phyloP scores from a whole-genome alignment of 2,113 vertebrate species.

The Eonycteris spelaea region DNA sequence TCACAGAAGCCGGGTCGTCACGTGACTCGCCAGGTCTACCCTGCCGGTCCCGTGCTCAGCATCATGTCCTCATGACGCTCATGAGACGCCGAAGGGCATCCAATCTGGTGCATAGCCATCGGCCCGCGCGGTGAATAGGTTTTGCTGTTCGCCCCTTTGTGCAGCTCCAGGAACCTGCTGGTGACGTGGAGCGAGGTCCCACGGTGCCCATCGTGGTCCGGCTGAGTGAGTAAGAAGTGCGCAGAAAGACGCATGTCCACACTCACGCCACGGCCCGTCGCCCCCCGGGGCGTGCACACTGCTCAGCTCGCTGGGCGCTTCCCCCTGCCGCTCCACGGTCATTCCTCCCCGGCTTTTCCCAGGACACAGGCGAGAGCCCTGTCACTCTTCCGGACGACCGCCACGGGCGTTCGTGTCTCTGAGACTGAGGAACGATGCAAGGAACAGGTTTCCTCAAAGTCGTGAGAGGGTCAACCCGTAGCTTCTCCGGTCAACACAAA shows the following conservation, averaged over 20 bases:
- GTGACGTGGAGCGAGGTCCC: too few species aligned
- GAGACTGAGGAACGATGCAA: neutral
- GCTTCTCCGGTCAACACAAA: neutral
- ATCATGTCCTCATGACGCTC: fast-evolving
- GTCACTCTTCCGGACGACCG: fast-evolving
- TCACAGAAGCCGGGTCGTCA: fast-evolving
- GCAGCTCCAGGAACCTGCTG: neutral
- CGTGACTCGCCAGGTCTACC: fast-evolving
- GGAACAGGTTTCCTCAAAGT: neutral
- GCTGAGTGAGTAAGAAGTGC: fast-evolving
- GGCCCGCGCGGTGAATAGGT: neutral
- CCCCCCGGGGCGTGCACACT: fast-evolving
- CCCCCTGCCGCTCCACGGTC: fast-evolving
- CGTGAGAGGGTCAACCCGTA: fast-evolving
- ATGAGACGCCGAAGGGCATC: neutral
- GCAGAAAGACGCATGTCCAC: fast-evolving
- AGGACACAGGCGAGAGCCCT: too few species aligned
- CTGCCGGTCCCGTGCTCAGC: neutral
- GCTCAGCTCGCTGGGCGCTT: fast-evolving
- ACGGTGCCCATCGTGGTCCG: too few species aligned
- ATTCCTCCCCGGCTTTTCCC: fast-evolving
- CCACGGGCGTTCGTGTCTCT: neutral
- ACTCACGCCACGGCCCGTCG: fast-evolving
- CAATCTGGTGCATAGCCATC: fast-evolving
- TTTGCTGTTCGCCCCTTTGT: neutral